phyloP scores from a whole-genome alignment of 2,797 vertebrate genomes.

The Alca torda region DNA sequence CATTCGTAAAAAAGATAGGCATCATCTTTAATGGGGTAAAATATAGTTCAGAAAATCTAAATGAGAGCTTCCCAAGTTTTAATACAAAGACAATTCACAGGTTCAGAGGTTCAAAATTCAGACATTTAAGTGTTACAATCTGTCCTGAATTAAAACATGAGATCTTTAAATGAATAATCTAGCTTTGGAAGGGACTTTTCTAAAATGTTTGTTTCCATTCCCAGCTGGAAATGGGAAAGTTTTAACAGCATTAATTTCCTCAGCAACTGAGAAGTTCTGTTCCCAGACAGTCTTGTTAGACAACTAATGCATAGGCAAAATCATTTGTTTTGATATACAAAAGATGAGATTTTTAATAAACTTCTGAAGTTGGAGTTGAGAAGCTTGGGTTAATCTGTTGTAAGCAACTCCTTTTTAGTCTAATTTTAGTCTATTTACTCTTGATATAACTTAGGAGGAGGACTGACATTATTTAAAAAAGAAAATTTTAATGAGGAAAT shows the following conservation, averaged over 20 bases:
- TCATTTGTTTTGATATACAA: neutral
- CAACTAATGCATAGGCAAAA: neutral
- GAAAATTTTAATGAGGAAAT: constrained; percentile 20
- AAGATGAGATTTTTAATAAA: neutral
- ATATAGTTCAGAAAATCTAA: neutral
- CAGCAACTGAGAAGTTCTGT: neutral
- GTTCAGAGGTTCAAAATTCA: neutral
- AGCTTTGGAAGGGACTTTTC: neutral
- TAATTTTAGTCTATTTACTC: neutral
- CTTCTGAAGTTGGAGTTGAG: neutral
- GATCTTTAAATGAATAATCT: neutral
- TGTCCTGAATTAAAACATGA: neutral
- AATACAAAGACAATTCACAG: neutral
- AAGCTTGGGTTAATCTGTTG: neutral
- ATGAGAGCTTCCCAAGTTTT: neutral
- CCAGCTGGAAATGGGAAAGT: neutral
- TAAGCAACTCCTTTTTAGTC: neutral
- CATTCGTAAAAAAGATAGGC: neutral
- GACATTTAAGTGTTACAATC: neutral
- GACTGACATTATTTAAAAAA: neutral
- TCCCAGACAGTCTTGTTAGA: neutral
- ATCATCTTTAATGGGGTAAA: neutral
- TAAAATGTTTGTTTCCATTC: neutral
- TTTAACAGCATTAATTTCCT: neutral
- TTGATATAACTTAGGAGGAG: neutral